Base-by-base conservation (phyloP, 2,797 vertebrate species). In the Pangasius macronema region DNA sequence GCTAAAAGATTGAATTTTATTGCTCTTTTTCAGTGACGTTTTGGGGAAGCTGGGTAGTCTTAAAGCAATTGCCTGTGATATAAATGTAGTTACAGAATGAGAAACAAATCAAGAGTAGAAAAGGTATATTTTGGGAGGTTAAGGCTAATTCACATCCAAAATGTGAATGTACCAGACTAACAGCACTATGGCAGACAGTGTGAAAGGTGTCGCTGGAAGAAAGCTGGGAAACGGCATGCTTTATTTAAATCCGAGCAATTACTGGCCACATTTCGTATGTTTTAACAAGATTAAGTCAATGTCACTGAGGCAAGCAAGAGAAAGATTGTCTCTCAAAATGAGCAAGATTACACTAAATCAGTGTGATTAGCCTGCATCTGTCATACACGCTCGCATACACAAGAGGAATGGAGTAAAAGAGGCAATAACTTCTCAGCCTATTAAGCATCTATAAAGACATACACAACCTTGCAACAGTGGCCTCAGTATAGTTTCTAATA, bases 261-360 rank as follows among this genome's bases (percentile, higher is more conserved):
- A 91, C 85, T 85, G 55, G 76, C 86, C 75, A 82, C 84, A 67
- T 90, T 91, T 87, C 88, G 49, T 87, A 85, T 83, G 87, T 91
- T 90, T 91, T 89, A 88, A 91, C 87, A 89, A 89, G 89, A 91
- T 92, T 92, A 90, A 59, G 83, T 65, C 77, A 82, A 85, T 82
- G 75, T 90, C 88, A 87, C 27, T 77, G 33, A 84, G 86, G 87
- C 88, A 84, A 73, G 82, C 55, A 83, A 77, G 80, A 81, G 79
- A 90, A 89, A 88, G 87, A 88, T 89, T 90, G 91, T 91, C 91
- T 77, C 88, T 88, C 83, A 92, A 93, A 93, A 90, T 68, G 24
- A 88, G 55, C 61, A 86, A 88, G 90, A 92, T 91, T 92, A 91
- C 75, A 85, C 88, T 91, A 90, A 92, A 93, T 87, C 90, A 70